Evolutionary conservation across 1,140 invertebrate species (phyloP).

Genomic region (Scaptomyza hsui): DNA sequence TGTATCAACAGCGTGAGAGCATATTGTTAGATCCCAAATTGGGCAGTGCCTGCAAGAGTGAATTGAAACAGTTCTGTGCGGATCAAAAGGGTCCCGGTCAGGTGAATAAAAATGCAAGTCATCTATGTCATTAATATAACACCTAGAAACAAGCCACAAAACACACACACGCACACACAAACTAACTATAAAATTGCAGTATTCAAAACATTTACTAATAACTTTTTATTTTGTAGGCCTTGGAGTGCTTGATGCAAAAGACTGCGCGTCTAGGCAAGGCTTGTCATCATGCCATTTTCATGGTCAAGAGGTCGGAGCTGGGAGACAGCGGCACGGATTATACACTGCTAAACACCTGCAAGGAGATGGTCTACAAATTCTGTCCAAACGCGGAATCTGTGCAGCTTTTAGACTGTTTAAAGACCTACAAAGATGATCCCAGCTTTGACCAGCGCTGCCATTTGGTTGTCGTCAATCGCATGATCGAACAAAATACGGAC

Average conservation of each 20-base stretch:
- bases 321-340: slow-evolving; percentile 94
- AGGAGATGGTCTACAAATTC: slow-evolving; percentile 92
- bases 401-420: slow-evolving; percentile 90
- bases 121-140: slow-evolving; percentile 53
- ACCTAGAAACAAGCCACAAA: slow-evolving; percentile 36
- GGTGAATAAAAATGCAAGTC: slow-evolving; percentile 85
- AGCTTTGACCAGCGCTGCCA: slow-evolving; percentile 95
- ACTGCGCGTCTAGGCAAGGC: slow-evolving; percentile 87
- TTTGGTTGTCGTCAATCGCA: slow-evolving; percentile 92
- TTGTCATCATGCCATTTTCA: slow-evolving; percentile 93
- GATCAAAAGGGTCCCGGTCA: slow-evolving; percentile 91
- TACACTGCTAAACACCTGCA: slow-evolving; percentile 92
- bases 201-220: neutral
- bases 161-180: slow-evolving; percentile 8
- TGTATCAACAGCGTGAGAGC: slow-evolving; percentile 95
- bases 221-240: slow-evolving; percentile 85
- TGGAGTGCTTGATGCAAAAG: slow-evolving; percentile 93
- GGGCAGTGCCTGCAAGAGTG: slow-evolving; percentile 89
- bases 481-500: slow-evolving; percentile 96
- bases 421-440: slow-evolving; percentile 90
- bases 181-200: neutral
- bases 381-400: slow-evolving; percentile 89
- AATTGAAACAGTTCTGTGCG: slow-evolving; percentile 91
- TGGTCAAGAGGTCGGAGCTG: slow-evolving; percentile 93
- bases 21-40: slow-evolving; percentile 93